These are phyloP conservation scores for Bombylius discolor DNA, from an alignment of 2,888 invertebrate species.

Conservation along the genomic window DNA sequence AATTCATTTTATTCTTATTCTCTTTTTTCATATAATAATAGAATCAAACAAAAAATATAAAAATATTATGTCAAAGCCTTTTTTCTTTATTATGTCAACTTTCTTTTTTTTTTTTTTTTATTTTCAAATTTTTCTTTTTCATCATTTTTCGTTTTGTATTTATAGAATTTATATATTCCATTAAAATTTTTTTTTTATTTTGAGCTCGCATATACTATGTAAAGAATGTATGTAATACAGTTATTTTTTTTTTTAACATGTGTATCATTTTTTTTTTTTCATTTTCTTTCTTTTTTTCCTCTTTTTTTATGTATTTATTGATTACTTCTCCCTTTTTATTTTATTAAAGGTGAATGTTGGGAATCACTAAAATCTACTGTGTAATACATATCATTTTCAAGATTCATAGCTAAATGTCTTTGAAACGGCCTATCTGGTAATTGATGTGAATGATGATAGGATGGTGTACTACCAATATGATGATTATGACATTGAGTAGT, in stretches of 20 bases:
- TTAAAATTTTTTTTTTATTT: no score
- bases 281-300: not conserved
- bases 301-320: not conserved
- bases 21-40: no score
- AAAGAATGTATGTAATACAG: no score
- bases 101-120: not conserved
- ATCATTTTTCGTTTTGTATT: not conserved
- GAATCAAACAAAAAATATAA: no score
- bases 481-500: constrained; percentile 12
- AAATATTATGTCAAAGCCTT: no score
- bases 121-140: not conserved
- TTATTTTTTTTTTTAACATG: no score
- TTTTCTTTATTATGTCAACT: not conserved
- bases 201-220: no score
- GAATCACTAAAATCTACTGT: constrained; percentile 66
- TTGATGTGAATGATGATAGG: constrained; percentile 21
- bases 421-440: constrained; percentile 37
- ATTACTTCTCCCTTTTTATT: constrained; percentile 36
- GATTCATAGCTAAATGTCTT: constrained; percentile 43
- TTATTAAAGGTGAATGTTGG: constrained; percentile 60
- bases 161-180: not conserved
- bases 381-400: constrained; percentile 63
- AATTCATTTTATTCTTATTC: no score
- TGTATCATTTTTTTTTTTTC: not conserved
- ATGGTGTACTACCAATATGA: constrained; percentile 21